Percentiles rank a stretch among this genome's conserved stretches.
Conservation (phyloP, 2,888 invertebrate genomes). For the Timandra comae region DNA sequence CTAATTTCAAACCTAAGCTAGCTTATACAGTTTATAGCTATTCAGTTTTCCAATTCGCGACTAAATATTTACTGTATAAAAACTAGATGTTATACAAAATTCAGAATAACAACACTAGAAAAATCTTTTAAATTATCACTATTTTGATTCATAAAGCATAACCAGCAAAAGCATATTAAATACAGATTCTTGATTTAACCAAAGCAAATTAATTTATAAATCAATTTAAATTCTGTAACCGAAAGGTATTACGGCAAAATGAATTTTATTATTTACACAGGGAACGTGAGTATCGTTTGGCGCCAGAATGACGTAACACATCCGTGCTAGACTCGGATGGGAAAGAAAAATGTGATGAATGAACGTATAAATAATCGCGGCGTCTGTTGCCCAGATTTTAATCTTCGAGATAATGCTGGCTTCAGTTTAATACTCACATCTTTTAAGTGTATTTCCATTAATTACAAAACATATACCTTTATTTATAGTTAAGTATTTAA, state of each 20-base stretch:
- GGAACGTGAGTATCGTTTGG: conserved; percentile 26
- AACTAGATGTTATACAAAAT: too few species aligned
- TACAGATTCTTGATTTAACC: too few species aligned
- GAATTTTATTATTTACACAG: conserved; percentile 19
- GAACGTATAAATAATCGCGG: conserved; percentile 48
- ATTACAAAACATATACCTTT: too few species aligned
- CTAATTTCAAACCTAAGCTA: too few species aligned
- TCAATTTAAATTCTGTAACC: conserved; percentile 17
- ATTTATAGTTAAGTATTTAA: too few species aligned
- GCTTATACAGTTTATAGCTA: too few species aligned
- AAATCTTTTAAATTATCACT: too few species aligned
- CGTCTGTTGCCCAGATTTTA: conserved; percentile 39
- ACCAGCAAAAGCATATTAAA: too few species aligned
- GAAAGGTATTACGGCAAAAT: conserved; percentile 16
- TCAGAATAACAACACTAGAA: too few species aligned
- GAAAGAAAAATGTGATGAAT: conserved; percentile 50
- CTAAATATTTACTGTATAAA: too few species aligned
- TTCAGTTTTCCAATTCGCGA: too few species aligned
- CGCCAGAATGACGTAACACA: conserved; percentile 23
- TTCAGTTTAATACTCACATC: conserved; percentile 9
- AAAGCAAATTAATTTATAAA: conserved; percentile 26
- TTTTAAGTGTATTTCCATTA: conserved; percentile 1
- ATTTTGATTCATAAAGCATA: not conserved
- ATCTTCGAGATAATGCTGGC: conserved; percentile 36
- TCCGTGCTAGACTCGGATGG: conserved; percentile 24